These are phyloP conservation scores for Tethya wilhelma DNA, from an alignment of 37 sponge, comb jelly and placozoan species.

Conservation along the genomic window DNA sequence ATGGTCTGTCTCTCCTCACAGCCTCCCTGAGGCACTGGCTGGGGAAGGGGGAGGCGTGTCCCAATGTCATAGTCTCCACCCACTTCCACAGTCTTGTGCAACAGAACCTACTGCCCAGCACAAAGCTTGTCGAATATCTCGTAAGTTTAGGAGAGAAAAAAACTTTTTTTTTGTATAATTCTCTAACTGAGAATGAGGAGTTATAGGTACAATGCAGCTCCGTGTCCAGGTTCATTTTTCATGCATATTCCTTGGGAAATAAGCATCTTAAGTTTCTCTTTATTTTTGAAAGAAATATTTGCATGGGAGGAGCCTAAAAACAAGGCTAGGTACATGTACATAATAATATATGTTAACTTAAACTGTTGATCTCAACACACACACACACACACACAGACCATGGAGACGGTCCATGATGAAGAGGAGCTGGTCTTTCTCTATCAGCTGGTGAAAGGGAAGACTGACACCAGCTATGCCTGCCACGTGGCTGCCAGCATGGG, in stretches of 20 bases:
- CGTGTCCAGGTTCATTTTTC: too few relatives aligned
- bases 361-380: too few relatives aligned
- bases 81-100: conserved; percentile 92
- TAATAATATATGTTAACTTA: too few relatives aligned
- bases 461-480: conserved; percentile 80
- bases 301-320: too few relatives aligned
- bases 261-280: too few relatives aligned
- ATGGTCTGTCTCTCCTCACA: conserved; percentile 86
- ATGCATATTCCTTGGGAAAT: too few relatives aligned
- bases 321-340: too few relatives aligned
- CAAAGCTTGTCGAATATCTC: conserved; percentile 79
- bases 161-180: too few relatives aligned
- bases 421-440: conserved; percentile 93
- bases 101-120: conserved; percentile 78
- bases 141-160: conserved; percentile 27
- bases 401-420: conserved; percentile 77
- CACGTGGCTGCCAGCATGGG: conserved; percentile 88
- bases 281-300: too few relatives aligned
- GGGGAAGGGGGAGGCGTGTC: conserved; percentile 62
- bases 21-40: conserved; percentile 87
- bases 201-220: too few relatives aligned
- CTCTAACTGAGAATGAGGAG: too few relatives aligned
- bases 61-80: conserved; percentile 90
- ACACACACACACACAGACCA: conserved; percentile 60
- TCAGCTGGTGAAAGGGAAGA: conserved; percentile 78